Evolutionary conservation across 2,888 invertebrate species (phyloP).

Genomic region (Mythimna ferrago): DNA sequence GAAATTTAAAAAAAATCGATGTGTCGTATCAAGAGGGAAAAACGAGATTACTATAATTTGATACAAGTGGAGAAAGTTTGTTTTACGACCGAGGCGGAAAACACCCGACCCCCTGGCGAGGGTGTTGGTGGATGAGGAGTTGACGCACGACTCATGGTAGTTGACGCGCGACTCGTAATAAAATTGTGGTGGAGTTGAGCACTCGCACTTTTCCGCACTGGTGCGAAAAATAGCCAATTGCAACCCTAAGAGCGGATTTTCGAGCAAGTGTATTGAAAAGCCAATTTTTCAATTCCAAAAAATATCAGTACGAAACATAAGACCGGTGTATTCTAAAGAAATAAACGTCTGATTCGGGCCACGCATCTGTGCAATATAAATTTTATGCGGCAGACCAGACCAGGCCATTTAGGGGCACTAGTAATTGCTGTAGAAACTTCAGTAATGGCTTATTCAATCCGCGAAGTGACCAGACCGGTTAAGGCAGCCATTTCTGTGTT

Average conservation of each 20-base stretch:
- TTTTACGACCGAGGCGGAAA: too few relatives aligned
- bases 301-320: slow-evolving; percentile 1
- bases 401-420: slow-evolving; percentile 76
- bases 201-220: too few relatives aligned
- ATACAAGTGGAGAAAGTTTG: too few relatives aligned
- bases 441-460: slow-evolving; percentile 86
- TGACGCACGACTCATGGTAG: too few relatives aligned
- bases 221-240: too few relatives aligned
- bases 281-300: slow-evolving; percentile 6
- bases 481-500: slow-evolving; percentile 64
- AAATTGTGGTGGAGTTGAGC: too few relatives aligned
- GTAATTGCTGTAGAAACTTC: slow-evolving; percentile 86
- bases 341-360: slow-evolving; percentile 70
- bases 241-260: too few relatives aligned
- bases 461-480: slow-evolving; percentile 74
- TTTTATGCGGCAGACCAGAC: slow-evolving; percentile 74
- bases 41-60: too few relatives aligned
- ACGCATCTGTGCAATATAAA: slow-evolving; percentile 78
- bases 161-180: too few relatives aligned
- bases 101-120: too few relatives aligned
- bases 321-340: slow-evolving; percentile 46
- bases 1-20: neutral
- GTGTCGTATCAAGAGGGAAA: too few relatives aligned
- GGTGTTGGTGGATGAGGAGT: too few relatives aligned
- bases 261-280: neutral